Conservation (phyloP, 1,140 invertebrate species). For the Drosophila elegans region DNA sequence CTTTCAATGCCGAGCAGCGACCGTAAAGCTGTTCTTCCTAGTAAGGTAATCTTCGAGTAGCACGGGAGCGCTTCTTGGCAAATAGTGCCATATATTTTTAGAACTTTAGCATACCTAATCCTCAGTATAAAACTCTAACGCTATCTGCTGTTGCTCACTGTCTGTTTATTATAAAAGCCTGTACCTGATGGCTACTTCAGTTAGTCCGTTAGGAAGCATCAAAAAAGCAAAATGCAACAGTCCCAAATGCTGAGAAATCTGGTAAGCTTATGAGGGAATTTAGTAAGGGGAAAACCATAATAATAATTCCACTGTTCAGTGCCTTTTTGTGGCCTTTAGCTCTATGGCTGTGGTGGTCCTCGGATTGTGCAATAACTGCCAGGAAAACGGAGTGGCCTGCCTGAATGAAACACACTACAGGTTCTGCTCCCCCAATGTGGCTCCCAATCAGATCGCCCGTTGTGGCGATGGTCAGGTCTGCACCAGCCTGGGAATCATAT, state of each 20-base stretch:
- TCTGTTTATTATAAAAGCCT: constrained; percentile 55
- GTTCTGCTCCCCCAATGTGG: constrained; percentile 33
- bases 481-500: constrained; percentile 23
- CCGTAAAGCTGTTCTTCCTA: constrained; percentile 51
- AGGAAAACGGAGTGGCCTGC: constrained; percentile 44
- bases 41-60: constrained; percentile 33
- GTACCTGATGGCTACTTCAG: constrained; percentile 3
- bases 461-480: constrained; percentile 51
- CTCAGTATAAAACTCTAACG: constrained; percentile 32
- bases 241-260: constrained; percentile 34
- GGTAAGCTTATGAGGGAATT: constrained; percentile 28
- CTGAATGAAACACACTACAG: constrained; percentile 56
- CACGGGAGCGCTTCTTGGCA: constrained; percentile 15
- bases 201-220: constrained; percentile 57
- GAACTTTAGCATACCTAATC: constrained; percentile 11
- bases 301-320: constrained; percentile 7
- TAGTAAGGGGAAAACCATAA: background rate
- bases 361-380: constrained; percentile 35
- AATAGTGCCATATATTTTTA: constrained; percentile 18
- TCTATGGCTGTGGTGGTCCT: constrained; percentile 14
- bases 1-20: constrained; percentile 57
- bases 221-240: constrained; percentile 42
- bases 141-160: constrained; percentile 20
- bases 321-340: constrained; percentile 20
- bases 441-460: background rate